Percentiles rank a stretch among this genome's conserved stretches.
Evolutionary conservation across 1,140 invertebrate genomes (phyloP).

Genomic region (Pentalonia nigronervosa): DNA sequence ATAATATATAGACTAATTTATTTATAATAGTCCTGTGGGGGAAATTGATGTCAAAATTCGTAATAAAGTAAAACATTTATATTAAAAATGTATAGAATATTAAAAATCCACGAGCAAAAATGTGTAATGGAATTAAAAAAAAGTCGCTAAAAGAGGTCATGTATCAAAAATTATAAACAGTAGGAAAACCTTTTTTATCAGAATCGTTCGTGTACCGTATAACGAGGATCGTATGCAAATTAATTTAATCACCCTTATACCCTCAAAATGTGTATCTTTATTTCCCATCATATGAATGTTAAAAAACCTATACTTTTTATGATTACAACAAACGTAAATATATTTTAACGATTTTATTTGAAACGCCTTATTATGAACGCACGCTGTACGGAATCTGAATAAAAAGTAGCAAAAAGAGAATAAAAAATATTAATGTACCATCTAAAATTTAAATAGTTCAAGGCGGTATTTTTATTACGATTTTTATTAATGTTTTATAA

Average conservation of each 20-base stretch:
- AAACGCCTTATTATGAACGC: constrained; percentile 6
- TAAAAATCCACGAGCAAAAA: not conserved
- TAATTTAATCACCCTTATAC: constrained; percentile 21
- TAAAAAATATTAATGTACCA: constrained; percentile 18
- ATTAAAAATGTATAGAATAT: constrained; percentile 21
- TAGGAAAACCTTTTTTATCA: constrained; percentile 39
- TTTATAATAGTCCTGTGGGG: not conserved
- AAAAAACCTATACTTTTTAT: constrained; percentile 11
- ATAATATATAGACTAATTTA: not conserved
- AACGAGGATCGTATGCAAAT: constrained; percentile 38
- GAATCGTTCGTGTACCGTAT: not conserved
- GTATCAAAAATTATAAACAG: constrained; percentile 21
- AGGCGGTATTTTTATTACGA: not conserved
- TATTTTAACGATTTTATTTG: constrained; percentile 18
- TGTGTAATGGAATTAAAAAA: constrained; percentile 11
- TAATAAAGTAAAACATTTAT: constrained; percentile 9
- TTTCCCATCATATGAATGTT: constrained; percentile 12
- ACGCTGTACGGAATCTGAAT: not conserved
- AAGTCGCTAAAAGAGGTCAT: constrained; percentile 22
- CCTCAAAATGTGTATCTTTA: constrained; percentile 17
- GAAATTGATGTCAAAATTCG: not conserved
- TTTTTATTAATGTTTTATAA: not conserved
- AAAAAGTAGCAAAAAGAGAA: not conserved
- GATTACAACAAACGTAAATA: constrained; percentile 9
- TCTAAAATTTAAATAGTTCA: constrained; percentile 14